Evolutionary conservation across 2,888 invertebrate species (phyloP).

Genomic region (Microdon myrmicae): DNA sequence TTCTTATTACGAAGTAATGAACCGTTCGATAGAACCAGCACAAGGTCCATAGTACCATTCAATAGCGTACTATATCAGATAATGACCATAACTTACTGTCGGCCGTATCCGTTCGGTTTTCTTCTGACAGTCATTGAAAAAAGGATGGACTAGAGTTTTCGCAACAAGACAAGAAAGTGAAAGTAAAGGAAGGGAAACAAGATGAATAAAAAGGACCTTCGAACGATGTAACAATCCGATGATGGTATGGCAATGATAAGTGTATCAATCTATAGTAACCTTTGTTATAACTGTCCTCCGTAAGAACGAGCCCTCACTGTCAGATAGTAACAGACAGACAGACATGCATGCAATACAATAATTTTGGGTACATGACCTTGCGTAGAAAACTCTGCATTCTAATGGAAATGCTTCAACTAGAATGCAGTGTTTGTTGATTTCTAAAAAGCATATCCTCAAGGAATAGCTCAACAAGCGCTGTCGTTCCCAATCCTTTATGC

Average conservation of each 20-base stretch:
- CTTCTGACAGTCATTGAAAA: no score
- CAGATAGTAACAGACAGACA: no score
- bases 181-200: background rate
- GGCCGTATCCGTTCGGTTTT: conserved; percentile 51
- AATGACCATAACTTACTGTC: conserved; percentile 33
- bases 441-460: background rate
- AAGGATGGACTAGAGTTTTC: no score
- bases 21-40: background rate
- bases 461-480: background rate
- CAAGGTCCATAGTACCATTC: conserved; percentile 6
- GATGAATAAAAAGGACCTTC: conserved; percentile 27
- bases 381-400: background rate
- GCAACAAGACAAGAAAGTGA: conserved; percentile 8
- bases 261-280: conserved; percentile 15
- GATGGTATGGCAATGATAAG: conserved; percentile 45
- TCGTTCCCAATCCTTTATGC: conserved; percentile 2
- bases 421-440: background rate
- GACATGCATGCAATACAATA: no score
- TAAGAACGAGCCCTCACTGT: background rate
- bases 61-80: no score
- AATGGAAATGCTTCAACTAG: background rate
- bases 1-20: no score
- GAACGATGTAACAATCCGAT: conserved; percentile 27
- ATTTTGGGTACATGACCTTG: conserved; percentile 34
- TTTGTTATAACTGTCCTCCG: background rate